Evolutionary conservation across 2,888 invertebrate species (phyloP), one percentile per base, ranked within the genome.

Genomic region (Formica aserva): DNA sequence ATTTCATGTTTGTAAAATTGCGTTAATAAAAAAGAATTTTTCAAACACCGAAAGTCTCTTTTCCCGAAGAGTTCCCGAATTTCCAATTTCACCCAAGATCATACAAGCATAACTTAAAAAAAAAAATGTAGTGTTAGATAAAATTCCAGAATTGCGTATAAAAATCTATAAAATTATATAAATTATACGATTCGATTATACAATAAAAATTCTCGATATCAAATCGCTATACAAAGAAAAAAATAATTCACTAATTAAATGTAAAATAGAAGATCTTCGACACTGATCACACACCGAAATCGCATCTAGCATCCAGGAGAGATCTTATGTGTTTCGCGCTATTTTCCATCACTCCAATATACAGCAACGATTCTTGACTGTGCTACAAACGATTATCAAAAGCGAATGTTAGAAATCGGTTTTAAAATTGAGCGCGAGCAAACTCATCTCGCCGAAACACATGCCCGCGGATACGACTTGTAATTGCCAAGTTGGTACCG

Each of bases 401-500:
- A n/a, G 2, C 18, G 15, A 22, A 15, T 35, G 3, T 18, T 41
- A 15, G 13, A 26, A 45, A 45, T 35, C 26, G 67, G 29, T 8
- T 26, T 66, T 55, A 55, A 55, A 67, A 35, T 66, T 26, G n/a
- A 63, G 32, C 32, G 32, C n/a, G 13, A 67, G 38, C 26, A 29
- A 67, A 52, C 29, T 26, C 45, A 41, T 77, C 69, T 48, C 35
- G 35, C 35, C 15, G 67, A n/a, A 41, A 29, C 13, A 57, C 41
- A 22, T n/a, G 57, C 55, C 13, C n/a, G 55, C 29, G 41, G 41
- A 66, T 65, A 22, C 65, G 38, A 15, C 9, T 41, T n/a, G 45
- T 77, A 71, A 78, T 72, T 80, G 45, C 55, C 78, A 45, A 45
- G 60, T 62, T 77, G 77, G 55, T 67, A 38, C 52, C 11, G 18